phyloP scores from a whole-genome alignment of 2,888 invertebrate species.

The Erebia epiphron region DNA sequence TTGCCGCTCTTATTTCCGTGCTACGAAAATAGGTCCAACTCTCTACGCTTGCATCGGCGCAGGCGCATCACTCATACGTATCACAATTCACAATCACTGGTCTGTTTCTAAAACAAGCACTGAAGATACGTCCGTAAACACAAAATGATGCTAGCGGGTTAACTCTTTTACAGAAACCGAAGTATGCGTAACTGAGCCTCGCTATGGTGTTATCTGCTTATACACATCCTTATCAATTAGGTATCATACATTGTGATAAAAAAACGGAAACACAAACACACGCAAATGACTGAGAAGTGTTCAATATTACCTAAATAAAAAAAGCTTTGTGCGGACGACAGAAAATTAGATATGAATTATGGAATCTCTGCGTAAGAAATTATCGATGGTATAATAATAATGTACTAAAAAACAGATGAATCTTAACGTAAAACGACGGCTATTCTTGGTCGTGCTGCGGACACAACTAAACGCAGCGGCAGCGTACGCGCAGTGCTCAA shows the following conservation, averaged over 20 bases:
- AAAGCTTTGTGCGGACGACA: not conserved
- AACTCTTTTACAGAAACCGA: conserved; percentile 32
- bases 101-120: conserved; percentile 43
- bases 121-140: conserved; percentile 38
- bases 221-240: conserved; percentile 38
- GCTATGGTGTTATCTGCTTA: conserved; percentile 40
- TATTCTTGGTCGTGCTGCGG: conserved; percentile 75
- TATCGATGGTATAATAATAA: not conserved
- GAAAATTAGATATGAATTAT: not conserved
- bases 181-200: conserved; percentile 39
- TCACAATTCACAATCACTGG: conserved; percentile 46
- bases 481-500: conserved; percentile 72
- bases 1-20: conserved; percentile 83
- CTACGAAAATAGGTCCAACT: conserved; percentile 80
- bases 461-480: conserved; percentile 66
- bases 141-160: conserved; percentile 33
- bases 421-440: conserved; percentile 53
- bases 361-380: not conserved
- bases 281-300: not conserved
- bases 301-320: not conserved
- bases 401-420: conserved; percentile 18
- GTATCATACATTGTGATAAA: conserved; percentile 28
- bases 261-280: conserved; percentile 15
- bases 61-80: conserved; percentile 74
- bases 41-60: conserved; percentile 75